A percentile compares a stretch with the other conserved stretches of the same genome.
These are phyloP conservation scores for Ispidina picta DNA, from an alignment of 2,797 vertebrate genomes.

Conservation along the genomic window DNA sequence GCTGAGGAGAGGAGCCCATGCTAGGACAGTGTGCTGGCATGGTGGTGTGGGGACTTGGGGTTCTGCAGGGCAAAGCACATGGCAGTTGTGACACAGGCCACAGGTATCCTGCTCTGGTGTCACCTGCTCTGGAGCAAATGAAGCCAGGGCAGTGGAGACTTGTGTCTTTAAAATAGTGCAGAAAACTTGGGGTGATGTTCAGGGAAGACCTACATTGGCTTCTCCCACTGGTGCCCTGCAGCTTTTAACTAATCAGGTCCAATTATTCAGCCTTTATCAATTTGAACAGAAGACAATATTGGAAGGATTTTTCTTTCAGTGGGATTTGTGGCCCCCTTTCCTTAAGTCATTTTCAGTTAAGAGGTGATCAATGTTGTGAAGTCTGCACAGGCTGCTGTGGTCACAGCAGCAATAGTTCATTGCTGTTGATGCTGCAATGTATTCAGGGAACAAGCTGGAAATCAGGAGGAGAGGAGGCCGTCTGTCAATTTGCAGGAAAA, in stretches of 20 bases:
- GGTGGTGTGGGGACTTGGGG: neutral
- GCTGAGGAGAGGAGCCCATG: neutral
- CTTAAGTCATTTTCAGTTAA: conserved; percentile 62
- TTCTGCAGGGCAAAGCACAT: neutral
- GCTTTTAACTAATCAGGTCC: conserved; percentile 49
- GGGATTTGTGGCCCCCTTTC: conserved; percentile 42
- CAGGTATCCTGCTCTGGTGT: neutral
- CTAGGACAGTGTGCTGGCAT: accelerated
- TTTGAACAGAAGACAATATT: conserved; percentile 69
- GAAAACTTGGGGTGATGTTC: neutral
- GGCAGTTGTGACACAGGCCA: neutral
- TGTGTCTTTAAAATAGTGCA: neutral
- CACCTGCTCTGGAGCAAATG: neutral
- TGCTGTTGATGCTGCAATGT: conserved; percentile 20
- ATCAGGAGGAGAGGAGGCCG: conserved; percentile 33
- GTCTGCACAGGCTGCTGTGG: conserved; percentile 12
- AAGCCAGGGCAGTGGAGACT: neutral
- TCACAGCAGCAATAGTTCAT: conserved; percentile 38
- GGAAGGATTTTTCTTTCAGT: conserved; percentile 63
- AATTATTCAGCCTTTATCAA: conserved; percentile 53
- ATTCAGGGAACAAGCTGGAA: conserved; percentile 61
- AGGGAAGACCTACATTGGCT: conserved; percentile 3
- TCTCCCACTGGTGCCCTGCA: neutral
- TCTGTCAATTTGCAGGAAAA: conserved; percentile 74
- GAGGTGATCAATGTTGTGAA: conserved; percentile 62